Percentiles rank a stretch among this genome's conserved stretches.
Conservation (phyloP, 2,113 vertebrate genomes). For the Caracal caracal region DNA sequence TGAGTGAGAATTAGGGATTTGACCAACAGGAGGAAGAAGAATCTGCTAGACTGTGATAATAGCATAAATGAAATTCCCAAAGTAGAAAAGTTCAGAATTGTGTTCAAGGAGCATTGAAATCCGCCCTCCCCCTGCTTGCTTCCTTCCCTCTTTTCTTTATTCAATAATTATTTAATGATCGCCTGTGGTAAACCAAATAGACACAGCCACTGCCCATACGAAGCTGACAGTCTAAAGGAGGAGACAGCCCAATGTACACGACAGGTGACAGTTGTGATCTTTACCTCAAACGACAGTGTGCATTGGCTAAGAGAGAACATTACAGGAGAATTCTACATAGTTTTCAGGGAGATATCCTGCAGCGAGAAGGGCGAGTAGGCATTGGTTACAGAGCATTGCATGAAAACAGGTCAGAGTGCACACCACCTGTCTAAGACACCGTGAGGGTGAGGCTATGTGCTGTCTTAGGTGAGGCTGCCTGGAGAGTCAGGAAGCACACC, state of each 20-base stretch:
- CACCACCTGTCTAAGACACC: background rate
- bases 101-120: background rate
- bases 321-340: background rate
- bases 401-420: background rate
- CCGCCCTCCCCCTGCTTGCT: background rate
- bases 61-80: background rate
- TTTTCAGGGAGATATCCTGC: background rate
- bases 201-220: background rate
- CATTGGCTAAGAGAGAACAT: background rate
- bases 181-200: background rate
- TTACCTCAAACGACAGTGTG: background rate
- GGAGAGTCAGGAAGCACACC: background rate
- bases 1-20: background rate
- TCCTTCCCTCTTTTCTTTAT: background rate
- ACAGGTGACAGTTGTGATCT: background rate
- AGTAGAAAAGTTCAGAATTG: background rate
- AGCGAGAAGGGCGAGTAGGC: background rate
- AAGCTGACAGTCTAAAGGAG: background rate
- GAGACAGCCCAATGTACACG: background rate
- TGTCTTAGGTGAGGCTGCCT: background rate
- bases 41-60: background rate
- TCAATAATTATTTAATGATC: background rate
- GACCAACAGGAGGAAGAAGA: background rate
- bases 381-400: too few species aligned
- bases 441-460: background rate